phyloP scores from a whole-genome alignment of 2,113 vertebrate species.

The Prunella himalayana region DNA sequence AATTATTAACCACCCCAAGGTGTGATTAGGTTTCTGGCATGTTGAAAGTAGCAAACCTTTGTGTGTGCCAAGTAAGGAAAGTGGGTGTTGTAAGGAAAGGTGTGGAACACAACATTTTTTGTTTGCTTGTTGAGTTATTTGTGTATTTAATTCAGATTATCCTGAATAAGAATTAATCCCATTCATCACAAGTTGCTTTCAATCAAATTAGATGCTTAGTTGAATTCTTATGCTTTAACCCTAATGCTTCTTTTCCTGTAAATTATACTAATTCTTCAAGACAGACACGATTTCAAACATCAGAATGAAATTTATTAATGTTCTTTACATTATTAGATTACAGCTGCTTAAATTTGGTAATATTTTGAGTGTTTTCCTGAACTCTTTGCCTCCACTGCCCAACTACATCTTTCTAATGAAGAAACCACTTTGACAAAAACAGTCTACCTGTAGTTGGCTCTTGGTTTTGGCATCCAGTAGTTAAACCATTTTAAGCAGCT shows the following conservation, averaged over 20 bases:
- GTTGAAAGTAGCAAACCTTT: background rate
- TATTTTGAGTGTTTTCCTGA: background rate
- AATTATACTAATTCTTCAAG: background rate
- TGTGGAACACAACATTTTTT: background rate
- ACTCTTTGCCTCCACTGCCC: background rate
- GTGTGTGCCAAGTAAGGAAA: background rate
- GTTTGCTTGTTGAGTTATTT: background rate
- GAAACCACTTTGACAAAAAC: background rate
- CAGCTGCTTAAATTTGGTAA: background rate
- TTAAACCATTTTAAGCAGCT: background rate
- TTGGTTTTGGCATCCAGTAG: background rate
- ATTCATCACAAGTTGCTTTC: background rate
- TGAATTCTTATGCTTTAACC: background rate
- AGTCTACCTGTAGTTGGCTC: background rate
- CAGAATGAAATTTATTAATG: background rate
- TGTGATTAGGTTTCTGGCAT: conserved; percentile 4
- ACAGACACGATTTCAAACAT: background rate
- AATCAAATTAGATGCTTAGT: background rate
- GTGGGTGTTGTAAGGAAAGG: background rate
- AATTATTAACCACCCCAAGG: conserved; percentile 11
- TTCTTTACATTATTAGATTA: background rate
- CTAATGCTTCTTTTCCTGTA: background rate
- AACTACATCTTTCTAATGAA: background rate
- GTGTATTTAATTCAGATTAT: background rate
- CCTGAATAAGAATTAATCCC: background rate